A percentile compares a stretch with the other conserved stretches of the same genome.
These are phyloP conservation scores for Ectemnius lituratus DNA, from an alignment of 2,888 invertebrate species.

Conservation along the genomic window DNA sequence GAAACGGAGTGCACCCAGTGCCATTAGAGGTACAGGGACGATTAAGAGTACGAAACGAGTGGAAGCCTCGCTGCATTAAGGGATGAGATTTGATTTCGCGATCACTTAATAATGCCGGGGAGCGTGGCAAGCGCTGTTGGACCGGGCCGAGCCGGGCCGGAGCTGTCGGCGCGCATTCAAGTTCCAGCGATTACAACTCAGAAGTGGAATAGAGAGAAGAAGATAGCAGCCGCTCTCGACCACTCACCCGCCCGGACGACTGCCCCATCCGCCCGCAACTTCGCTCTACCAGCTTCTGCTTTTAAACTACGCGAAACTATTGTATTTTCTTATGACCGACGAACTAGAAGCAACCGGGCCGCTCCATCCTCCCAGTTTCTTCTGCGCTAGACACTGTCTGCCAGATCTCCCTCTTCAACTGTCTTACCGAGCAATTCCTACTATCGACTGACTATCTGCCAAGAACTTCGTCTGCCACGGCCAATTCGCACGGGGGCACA, in stretches of 20 bases:
- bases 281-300: slow-evolving; percentile 61
- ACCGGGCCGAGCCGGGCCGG: slow-evolving; percentile 15
- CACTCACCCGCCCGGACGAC: background rate
- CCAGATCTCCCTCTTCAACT: background rate
- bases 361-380: slow-evolving; percentile 43
- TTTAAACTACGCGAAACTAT: slow-evolving; percentile 70
- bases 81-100: slow-evolving; percentile 46
- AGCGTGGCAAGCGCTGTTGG: slow-evolving; percentile 28
- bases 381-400: slow-evolving; percentile 25
- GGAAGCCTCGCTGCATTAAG: no score
- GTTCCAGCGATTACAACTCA: slow-evolving; percentile 51
- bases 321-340: slow-evolving; percentile 68
- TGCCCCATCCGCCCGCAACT: slow-evolving; percentile 27
- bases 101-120: slow-evolving; percentile 48
- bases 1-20: no score
- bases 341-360: slow-evolving; percentile 60
- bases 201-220: slow-evolving; percentile 42
- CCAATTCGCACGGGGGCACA: background rate
- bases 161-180: slow-evolving; percentile 23
- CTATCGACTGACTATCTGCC: background rate
- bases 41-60: no score
- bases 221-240: slow-evolving; percentile 22
- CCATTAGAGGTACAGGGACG: no score
- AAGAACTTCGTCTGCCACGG: background rate
- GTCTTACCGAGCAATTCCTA: background rate